Base-by-base conservation (phyloP, 2,888 invertebrate genomes). In the Cerastis leucographa region DNA sequence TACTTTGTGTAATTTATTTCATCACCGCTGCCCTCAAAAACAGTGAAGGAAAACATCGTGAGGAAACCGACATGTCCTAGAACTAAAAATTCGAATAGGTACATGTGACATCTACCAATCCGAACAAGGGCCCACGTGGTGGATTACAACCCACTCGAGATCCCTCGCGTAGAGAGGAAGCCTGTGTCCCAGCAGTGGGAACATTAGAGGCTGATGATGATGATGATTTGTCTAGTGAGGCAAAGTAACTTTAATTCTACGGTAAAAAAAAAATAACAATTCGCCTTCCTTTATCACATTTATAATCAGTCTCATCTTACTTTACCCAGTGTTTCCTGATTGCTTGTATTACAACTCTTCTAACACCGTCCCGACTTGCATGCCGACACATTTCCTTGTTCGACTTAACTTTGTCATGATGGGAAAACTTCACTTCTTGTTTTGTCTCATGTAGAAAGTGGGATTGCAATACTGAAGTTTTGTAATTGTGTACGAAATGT, bases 351-450 rank as follows among this genome's bases (percentile, higher is more conserved):
- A 44, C 46, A 78, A 74, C 49, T 80, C 25, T 69, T 66, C 29
- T 72, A 85, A 44, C 49, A 29, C 54, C 11, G 11, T n/a, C 54
- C 6, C 54, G 46, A 1, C 42, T 78, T 67, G 73, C 49, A 73
- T 66, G 62, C 35, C 11, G 25, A 73, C 70, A 78, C 54, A 61
- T 74, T 74, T 67, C 61, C 70, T 79, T 62, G 22, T 61, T 25
- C 35, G 29, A 56, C 46, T 61, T 62, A 79, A 85, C 73, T 83
- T 83, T 22, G 11, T 59, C 65, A 65, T 72, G 80, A 85, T 85
- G 80, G 76, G 69, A 83, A 85, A 85, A 85, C 76, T 85, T 85
- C 59, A 67, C 65, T 54, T 62, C 25, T 68, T 65, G 56, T 83
- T 68, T 54, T 51, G 29, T 29, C n/a, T 74, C 19, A 14, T 59